Conservation (phyloP, 2,797 vertebrate species). For the Hemitrygon akajei region DNA sequence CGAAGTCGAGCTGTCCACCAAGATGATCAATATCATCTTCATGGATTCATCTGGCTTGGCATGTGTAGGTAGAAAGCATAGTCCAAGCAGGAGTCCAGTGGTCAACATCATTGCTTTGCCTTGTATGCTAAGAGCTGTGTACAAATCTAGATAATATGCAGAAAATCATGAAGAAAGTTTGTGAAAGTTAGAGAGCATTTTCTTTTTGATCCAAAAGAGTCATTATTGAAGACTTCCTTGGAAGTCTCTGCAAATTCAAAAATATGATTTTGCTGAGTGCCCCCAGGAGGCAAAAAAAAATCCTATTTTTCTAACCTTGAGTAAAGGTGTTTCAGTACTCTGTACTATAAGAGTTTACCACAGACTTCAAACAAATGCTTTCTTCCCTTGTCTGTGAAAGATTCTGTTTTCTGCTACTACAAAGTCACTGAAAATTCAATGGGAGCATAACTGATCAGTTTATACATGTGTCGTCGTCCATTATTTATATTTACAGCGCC, state of each 20-base stretch:
- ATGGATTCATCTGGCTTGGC: too few relatives aligned
- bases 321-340: neutral
- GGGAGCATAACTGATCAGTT: slow-evolving; percentile 49
- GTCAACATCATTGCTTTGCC: slow-evolving; percentile 69
- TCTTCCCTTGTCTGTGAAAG: slow-evolving; percentile 35
- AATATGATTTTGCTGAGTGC: slow-evolving; percentile 83
- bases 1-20: too few relatives aligned
- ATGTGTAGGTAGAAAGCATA: too few relatives aligned
- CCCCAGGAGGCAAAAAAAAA: slow-evolving; percentile 17
- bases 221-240: slow-evolving; percentile 87
- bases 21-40: too few relatives aligned
- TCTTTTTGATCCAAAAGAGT: slow-evolving; percentile 78
- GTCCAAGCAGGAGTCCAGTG: too few relatives aligned
- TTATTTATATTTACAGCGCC: slow-evolving; percentile 51
- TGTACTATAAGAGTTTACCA: slow-evolving; percentile 35
- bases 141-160: slow-evolving; percentile 88
- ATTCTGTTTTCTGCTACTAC: slow-evolving; percentile 15
- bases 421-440: slow-evolving; percentile 39
- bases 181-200: slow-evolving; percentile 84
- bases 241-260: slow-evolving; percentile 81
- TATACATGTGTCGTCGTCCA: slow-evolving; percentile 51
- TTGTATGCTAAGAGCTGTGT: slow-evolving; percentile 78
- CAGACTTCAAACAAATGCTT: slow-evolving; percentile 30
- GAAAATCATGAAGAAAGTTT: slow-evolving; percentile 90
- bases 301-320: slow-evolving; percentile 17